Base-by-base conservation (phyloP, 2,888 invertebrate genomes). In the Ganaspis brasiliensis region DNA sequence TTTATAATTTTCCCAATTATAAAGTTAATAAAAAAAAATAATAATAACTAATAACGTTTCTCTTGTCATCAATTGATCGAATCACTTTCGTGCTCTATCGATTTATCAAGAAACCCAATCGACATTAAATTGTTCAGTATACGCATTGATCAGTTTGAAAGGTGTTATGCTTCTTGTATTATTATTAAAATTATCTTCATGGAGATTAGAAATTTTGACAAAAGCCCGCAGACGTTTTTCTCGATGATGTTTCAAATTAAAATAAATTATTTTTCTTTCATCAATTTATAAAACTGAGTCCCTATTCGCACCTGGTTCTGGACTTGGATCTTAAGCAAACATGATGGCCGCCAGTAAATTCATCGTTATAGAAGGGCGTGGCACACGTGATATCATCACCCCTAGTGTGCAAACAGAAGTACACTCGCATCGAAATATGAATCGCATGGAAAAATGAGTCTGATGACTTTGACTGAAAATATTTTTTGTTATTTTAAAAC, bases 281-380 rank as follows among this genome's bases (percentile, higher is more conserved):
- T 14, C 61, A 67, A 73, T 21, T 19, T 45, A 59, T 26, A 16
- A 59, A 49, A 59, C 40, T 52, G 79, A 74, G 74, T 74, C 71
- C 57, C 56, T 74, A 67, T 80, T 80, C 78, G 79, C 87, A 87
- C 85, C 88, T 88, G 87, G 81, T 72, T 67, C 70, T 40, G 72
- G 83, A 79, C 81, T 84, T 84, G 83, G 83, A 87, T 83, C 83
- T 83, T 82, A 72, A 79, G 76, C 83, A 86, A 88, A 87, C 81
- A 85, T 86, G 45, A 67, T 67, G 87, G 86, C 85, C 81, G 86
- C 83, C 83, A 80, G 67, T 83, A 86, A 82, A 84, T 84, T 84
- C 79, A 82, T 84, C 81, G 83, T 87, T 84, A 84, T 55, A 81
- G 79, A 14, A 82, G 83, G 87, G 87, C 86, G 87, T 85, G 87